Evolutionary conservation across 2,888 invertebrate genomes (phyloP), one percentile per base, ranked within the genome.

Genomic region (Formica aserva): DNA sequence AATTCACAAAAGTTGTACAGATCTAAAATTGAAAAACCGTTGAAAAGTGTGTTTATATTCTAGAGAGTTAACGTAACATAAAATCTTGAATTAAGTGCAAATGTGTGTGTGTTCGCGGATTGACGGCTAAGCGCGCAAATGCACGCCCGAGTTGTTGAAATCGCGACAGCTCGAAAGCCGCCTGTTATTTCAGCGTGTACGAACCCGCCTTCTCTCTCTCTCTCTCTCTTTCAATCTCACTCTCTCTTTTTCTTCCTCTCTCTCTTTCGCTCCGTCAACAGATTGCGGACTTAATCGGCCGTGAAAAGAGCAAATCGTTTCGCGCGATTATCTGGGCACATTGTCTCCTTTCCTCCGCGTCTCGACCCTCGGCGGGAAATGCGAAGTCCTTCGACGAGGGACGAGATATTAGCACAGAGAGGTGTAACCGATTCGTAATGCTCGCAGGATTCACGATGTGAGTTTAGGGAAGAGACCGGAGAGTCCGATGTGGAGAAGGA

Each of bases 231-330:
- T 22, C 22, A 22, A 22, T 22, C 0, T 32, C 5, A 6, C 0
- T 35, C 35, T 66, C 35, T 15, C 32, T 45, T 76, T 66, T 9
- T 13, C 22, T 45, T 67, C 72, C 72, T 63, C 35, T 13, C 32
- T 45, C 75, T 80, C 80, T 65, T 87, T 75, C 85, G 82, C 84
- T 86, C 85, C 86, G 82, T 75, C 90, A 89, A 91, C 90, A 88
- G 93, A 94, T 94, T 92, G 93, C 92, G 81, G 87, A 89, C 87
- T 92, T 93, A 94, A 94, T 94, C 94, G 94, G 92, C 91, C 92
- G 93, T 94, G 93, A 94, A 94, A 92, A 92, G 92, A 93, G 92
- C 92, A 92, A 94, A 94, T 94, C 93, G 94, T 93, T 94, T 92
- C 90, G 88, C 89, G 91, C 92, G 92, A 94, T 94, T 94, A 94